Conservation (phyloP, 2,888 invertebrate genomes). For the Thyatira batis region DNA sequence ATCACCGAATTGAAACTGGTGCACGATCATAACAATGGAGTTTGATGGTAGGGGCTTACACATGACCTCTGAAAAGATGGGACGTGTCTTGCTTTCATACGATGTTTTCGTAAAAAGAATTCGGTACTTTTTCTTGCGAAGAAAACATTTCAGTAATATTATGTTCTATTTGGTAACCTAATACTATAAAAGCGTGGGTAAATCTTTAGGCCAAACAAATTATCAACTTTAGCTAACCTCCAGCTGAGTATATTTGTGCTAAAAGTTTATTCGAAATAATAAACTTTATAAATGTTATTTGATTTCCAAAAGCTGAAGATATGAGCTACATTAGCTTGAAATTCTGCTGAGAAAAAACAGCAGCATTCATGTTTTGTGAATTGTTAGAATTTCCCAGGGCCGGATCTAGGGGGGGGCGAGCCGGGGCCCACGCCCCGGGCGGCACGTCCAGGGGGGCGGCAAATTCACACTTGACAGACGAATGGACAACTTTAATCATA, state of each 20-base stretch:
- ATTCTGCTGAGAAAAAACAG: not conserved
- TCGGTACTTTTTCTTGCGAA: slow-evolving; percentile 3
- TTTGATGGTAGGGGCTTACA: slow-evolving; percentile 26
- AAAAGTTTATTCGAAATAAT: not conserved
- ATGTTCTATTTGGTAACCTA: slow-evolving; percentile 6
- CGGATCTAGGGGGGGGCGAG: no score
- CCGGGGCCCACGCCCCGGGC: no score
- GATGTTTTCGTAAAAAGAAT: slow-evolving; percentile 5
- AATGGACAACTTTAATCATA: no score
- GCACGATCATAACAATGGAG: not conserved
- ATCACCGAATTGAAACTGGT: not conserved
- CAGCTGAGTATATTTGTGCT: not conserved
- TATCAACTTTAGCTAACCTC: not conserved
- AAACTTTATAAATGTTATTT: not conserved
- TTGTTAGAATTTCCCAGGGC: not conserved
- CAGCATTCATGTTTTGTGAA: not conserved
- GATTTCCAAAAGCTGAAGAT: not conserved
- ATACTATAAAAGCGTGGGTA: not conserved
- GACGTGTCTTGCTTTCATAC: slow-evolving; percentile 46
- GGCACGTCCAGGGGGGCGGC: no score
- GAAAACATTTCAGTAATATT: not conserved
- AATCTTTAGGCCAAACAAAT: not conserved
- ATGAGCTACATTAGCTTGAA: not conserved
- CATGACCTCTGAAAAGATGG: slow-evolving; percentile 46
- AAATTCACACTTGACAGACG: no score